Conservation (phyloP, 2,113 vertebrate species). For the Hypocryptadius cinnamomeus region DNA sequence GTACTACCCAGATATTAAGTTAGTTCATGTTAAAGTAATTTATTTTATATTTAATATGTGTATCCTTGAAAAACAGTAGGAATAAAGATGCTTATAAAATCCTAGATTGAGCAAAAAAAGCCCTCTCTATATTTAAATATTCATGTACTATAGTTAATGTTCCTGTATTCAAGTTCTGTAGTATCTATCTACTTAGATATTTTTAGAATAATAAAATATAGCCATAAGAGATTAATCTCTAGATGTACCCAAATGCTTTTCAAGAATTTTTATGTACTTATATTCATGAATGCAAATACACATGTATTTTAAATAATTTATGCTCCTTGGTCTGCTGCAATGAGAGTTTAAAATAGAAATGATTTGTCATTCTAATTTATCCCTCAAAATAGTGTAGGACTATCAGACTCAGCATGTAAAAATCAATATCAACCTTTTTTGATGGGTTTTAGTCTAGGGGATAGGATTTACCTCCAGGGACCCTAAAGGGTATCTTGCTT, state of each 20-base stretch:
- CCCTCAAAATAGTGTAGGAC: background rate
- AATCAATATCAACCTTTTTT: background rate
- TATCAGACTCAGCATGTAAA: background rate
- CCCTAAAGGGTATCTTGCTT: background rate
- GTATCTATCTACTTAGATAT: background rate
- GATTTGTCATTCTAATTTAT: background rate
- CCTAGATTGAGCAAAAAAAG: background rate
- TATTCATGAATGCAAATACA: background rate
- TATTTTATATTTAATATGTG: background rate
- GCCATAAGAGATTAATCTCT: background rate
- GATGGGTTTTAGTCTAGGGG: background rate
- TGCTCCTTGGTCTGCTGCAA: background rate
- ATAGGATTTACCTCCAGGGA: background rate
- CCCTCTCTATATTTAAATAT: background rate
- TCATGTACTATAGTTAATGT: background rate
- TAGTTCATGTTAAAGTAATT: background rate
- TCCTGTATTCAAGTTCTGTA: background rate
- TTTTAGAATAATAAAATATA: background rate
- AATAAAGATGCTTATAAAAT: background rate
- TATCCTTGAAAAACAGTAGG: background rate
- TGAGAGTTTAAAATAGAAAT: background rate
- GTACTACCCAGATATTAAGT: background rate
- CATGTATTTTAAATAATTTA: background rate
- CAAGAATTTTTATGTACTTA: background rate
- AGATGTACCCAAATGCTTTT: background rate